These are phyloP conservation scores for Euthynnus affinis DNA, from an alignment of 2,797 vertebrate genomes.

Conservation along the genomic window DNA sequence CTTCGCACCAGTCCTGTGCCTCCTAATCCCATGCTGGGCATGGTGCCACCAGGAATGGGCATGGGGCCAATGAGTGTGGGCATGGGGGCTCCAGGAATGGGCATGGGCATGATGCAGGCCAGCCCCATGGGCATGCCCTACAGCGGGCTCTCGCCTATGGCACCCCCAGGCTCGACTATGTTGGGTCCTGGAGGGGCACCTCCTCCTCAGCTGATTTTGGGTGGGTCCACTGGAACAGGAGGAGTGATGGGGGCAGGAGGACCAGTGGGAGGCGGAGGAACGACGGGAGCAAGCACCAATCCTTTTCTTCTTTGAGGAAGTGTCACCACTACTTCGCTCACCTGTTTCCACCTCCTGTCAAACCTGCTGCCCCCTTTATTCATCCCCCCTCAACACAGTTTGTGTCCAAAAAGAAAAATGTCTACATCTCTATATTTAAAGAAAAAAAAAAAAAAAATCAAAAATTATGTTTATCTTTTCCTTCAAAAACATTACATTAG, in stretches of 20 bases:
- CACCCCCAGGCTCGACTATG: slow-evolving; percentile 77
- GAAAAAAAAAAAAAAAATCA: slow-evolving; percentile 73
- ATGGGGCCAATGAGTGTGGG: slow-evolving; percentile 82
- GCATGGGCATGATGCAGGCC: slow-evolving; percentile 86
- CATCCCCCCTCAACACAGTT: slow-evolving; percentile 69
- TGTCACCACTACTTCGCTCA: slow-evolving; percentile 69
- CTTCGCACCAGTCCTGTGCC: slow-evolving; percentile 88
- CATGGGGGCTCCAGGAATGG: slow-evolving; percentile 82
- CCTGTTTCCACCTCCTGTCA: slow-evolving; percentile 70
- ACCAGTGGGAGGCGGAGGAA: slow-evolving; percentile 81
- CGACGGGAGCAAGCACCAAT: slow-evolving; percentile 87
- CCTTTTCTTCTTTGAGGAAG: slow-evolving; percentile 90
- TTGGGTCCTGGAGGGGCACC: slow-evolving; percentile 76
- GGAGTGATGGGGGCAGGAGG: slow-evolving; percentile 85
- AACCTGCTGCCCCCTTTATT: slow-evolving; percentile 75
- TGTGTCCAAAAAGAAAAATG: slow-evolving; percentile 81
- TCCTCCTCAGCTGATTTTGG: slow-evolving; percentile 87
- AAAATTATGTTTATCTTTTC: slow-evolving; percentile 76
- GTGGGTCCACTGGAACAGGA: slow-evolving; percentile 81
- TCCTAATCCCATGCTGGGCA: slow-evolving; percentile 86
- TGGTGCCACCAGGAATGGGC: slow-evolving; percentile 84
- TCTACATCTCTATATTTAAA: slow-evolving; percentile 87
- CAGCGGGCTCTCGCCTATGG: slow-evolving; percentile 87
- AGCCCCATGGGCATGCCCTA: slow-evolving; percentile 86
- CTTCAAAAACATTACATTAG: slow-evolving; percentile 78